Evolutionary conservation across 2,888 invertebrate genomes (phyloP).

Genomic region (Elgonia sp.): DNA sequence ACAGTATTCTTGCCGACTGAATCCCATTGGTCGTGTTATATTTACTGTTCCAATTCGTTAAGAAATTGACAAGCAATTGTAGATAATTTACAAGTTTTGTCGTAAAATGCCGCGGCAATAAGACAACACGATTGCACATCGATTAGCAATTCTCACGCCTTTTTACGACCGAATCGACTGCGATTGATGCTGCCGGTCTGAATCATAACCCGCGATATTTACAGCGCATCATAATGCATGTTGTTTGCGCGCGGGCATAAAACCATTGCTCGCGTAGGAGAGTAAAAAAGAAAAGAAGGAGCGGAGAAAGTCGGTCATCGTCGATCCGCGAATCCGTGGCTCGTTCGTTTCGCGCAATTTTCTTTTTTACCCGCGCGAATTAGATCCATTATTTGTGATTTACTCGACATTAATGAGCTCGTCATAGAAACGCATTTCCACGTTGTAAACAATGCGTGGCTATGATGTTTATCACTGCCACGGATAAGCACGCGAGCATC

Average conservation of each 20-base stretch:
- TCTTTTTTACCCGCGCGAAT: conserved; percentile 72
- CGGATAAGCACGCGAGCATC: conserved; percentile 53
- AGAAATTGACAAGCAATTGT: conserved; percentile 29
- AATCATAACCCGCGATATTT: conserved; percentile 31
- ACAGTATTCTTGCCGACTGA: neutral
- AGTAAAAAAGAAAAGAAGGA: conserved; percentile 55
- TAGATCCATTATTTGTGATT: conserved; percentile 70
- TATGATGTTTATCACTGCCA: conserved; percentile 64
- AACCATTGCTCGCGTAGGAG: conserved; percentile 47
- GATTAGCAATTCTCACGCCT: conserved; percentile 7
- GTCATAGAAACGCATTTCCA: conserved; percentile 64
- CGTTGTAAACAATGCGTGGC: conserved; percentile 68
- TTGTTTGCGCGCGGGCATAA: conserved; percentile 32
- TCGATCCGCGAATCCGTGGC: conserved; percentile 57
- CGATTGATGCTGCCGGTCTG: conserved; percentile 26
- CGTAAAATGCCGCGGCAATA: neutral
- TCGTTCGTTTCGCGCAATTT: conserved; percentile 63
- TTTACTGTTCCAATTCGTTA: neutral
- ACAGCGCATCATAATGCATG: conserved; percentile 24
- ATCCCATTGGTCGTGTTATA: neutral
- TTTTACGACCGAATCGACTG: neutral
- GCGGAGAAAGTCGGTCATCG: conserved; percentile 75
- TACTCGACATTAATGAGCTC: conserved; percentile 69
- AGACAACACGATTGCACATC: neutral
- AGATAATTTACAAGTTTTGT: conserved; percentile 9